phyloP scores from a whole-genome alignment of 2,888 invertebrate species.

The Xanthostigma xanthostigma region DNA sequence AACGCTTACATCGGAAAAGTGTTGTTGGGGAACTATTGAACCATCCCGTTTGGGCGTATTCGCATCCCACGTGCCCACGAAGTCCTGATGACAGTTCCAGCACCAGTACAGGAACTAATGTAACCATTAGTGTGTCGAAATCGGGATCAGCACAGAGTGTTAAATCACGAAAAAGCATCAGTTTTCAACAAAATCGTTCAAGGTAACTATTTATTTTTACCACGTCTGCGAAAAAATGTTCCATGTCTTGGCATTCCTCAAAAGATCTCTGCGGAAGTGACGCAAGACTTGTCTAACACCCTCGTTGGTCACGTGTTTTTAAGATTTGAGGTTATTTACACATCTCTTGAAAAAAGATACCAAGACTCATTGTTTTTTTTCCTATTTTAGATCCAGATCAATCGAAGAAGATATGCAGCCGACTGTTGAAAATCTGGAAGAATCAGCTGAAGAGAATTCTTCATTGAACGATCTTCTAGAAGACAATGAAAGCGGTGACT shows the following conservation, averaged over 20 bases:
- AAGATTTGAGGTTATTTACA: too few relatives aligned
- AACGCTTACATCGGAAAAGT: conserved; percentile 41
- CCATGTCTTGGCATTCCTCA: too few relatives aligned
- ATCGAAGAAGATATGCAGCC: conserved; percentile 34
- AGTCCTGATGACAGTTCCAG: conserved; percentile 29
- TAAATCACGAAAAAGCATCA: conserved; percentile 36
- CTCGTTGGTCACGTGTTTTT: too few relatives aligned
- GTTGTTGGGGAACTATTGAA: conserved; percentile 28
- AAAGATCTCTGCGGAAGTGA: too few relatives aligned
- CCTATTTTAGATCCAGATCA: conserved; percentile 29
- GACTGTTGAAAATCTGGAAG: conserved; percentile 24
- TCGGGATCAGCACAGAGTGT: conserved; percentile 37
- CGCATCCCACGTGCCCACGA: conserved; percentile 27
- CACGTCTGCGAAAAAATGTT: too few relatives aligned
- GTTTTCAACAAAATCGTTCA: conserved; percentile 26
- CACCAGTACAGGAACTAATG: conserved; percentile 24
- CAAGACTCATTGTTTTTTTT: too few relatives aligned
- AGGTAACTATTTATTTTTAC: conserved; percentile 17
- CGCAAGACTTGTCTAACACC: too few relatives aligned
- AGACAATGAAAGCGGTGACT: conserved; percentile 42
- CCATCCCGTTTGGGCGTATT: conserved; percentile 24
- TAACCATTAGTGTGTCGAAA: conserved; percentile 25
- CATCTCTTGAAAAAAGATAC: too few relatives aligned
- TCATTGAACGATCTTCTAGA: conserved; percentile 36
- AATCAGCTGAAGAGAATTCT: conserved; percentile 20